These are phyloP conservation scores for Odontomachus brunneus DNA, from an alignment of 1,140 invertebrate species.

Conservation along the genomic window DNA sequence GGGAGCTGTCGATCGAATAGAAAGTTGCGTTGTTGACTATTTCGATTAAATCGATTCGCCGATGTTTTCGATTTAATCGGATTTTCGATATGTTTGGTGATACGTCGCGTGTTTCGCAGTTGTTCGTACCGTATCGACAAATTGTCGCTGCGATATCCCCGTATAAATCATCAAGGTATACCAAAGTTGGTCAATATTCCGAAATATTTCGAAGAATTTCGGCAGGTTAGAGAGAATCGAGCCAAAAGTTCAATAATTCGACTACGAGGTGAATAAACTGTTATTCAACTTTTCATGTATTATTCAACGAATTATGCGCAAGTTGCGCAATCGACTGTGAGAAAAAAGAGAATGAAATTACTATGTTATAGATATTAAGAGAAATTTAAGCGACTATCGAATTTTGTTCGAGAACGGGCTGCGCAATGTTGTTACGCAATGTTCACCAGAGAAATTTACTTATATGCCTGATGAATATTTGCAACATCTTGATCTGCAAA, in stretches of 20 bases:
- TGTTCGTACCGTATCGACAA: conserved; percentile 21
- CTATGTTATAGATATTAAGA: too few relatives aligned
- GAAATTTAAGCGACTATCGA: too few relatives aligned
- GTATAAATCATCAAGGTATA: not conserved
- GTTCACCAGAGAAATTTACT: not conserved
- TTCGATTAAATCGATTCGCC: conserved; percentile 32
- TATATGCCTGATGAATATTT: conserved; percentile 36
- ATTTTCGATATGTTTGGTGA: conserved; percentile 20
- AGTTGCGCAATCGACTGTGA: not conserved
- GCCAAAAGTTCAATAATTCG: not conserved
- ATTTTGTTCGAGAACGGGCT: too few relatives aligned
- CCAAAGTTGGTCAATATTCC: conserved; percentile 10
- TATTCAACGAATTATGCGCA: not conserved
- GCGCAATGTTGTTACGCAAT: too few relatives aligned
- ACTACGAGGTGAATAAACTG: conserved; percentile 10
- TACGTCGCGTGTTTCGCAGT: not conserved
- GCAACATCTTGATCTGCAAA: conserved; percentile 23
- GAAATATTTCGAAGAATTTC: conserved; percentile 38
- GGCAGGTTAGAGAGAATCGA: conserved; percentile 17
- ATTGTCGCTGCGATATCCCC: conserved; percentile 5
- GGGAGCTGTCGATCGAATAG: conserved; percentile 1
- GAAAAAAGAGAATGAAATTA: not conserved
- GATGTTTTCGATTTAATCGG: conserved; percentile 32
- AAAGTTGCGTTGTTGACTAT: conserved; percentile 10
- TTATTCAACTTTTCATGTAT: not conserved